Evolutionary conservation across 2,113 vertebrate genomes (phyloP).

Genomic region (Muscicapa adusta): DNA sequence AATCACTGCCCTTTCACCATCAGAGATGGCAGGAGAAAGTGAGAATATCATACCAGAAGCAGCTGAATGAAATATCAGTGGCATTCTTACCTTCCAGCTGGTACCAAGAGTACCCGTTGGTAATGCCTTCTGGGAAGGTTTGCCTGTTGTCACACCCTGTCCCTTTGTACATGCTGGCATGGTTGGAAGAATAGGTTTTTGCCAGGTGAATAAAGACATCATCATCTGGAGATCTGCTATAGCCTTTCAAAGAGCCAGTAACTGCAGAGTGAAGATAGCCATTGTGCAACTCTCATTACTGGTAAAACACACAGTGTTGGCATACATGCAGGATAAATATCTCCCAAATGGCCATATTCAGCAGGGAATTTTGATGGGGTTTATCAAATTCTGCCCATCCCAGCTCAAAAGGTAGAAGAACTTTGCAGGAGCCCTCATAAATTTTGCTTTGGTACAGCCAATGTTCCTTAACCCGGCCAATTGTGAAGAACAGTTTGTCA

Average conservation of each 20-base stretch:
- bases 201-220: conserved; percentile 91
- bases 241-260: conserved; percentile 38
- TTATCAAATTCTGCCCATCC: background rate
- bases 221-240: conserved; percentile 81
- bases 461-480: background rate
- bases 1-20: background rate
- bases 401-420: background rate
- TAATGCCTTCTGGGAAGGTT: conserved; percentile 81
- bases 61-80: background rate
- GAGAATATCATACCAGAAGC: background rate
- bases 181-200: conserved; percentile 81
- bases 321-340: background rate
- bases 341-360: background rate
- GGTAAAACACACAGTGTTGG: background rate
- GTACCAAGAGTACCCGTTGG: conserved; percentile 90
- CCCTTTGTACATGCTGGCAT: conserved; percentile 79
- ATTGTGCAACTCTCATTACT: background rate
- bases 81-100: conserved; percentile 78
- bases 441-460: background rate
- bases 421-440: background rate
- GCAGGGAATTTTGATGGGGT: background rate
- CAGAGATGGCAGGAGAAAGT: background rate
- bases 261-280: conserved; percentile 27
- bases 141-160: conserved; percentile 63
- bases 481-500: background rate